Percentiles rank a stretch among this genome's conserved stretches.
phyloP scores from a whole-genome alignment of 2,113 vertebrate genomes.

The Mesoclemmys tuberculata region DNA sequence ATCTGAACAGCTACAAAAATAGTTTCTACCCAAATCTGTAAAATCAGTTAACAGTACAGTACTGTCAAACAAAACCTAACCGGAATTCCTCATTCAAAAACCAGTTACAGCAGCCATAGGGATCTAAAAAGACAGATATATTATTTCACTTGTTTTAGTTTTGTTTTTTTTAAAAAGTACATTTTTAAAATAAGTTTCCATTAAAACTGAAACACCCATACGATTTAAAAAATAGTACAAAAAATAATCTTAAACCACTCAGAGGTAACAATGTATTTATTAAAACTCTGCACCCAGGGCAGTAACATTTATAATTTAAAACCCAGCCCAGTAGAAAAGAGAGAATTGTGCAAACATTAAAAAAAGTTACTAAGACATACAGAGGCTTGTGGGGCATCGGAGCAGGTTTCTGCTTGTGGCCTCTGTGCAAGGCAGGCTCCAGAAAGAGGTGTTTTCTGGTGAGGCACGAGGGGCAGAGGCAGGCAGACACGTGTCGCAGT shows the following conservation, averaged over 20 bases:
- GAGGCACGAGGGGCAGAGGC: conserved; percentile 61
- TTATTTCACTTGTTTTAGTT: conserved; percentile 73
- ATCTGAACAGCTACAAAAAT: conserved; percentile 61
- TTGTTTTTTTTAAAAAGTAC: conserved; percentile 75
- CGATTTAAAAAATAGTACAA: conserved; percentile 75
- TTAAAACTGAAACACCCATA: conserved; percentile 83
- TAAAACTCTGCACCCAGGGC: conserved; percentile 79
- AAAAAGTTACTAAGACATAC: conserved; percentile 50
- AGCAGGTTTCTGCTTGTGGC: conserved; percentile 43
- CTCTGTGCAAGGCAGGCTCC: conserved; percentile 52
- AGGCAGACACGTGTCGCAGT: not conserved
- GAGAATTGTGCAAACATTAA: conserved; percentile 81
- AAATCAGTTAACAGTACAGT: conserved; percentile 59
- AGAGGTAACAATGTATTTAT: conserved; percentile 86
- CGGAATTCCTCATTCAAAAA: conserved; percentile 55
- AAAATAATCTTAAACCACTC: conserved; percentile 65
- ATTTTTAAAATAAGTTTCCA: conserved; percentile 78
- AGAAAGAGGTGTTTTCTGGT: conserved; percentile 12
- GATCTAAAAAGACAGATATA: conserved; percentile 82
- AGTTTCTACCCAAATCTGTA: conserved; percentile 54
- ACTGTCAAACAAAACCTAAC: conserved; percentile 28
- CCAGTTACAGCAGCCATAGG: conserved; percentile 83
- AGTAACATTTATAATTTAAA: conserved; percentile 82
- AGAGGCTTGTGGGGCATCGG: conserved; percentile 62
- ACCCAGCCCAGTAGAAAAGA: conserved; percentile 81